These are phyloP conservation scores for Anas bahamensis DNA, from an alignment of 2,797 vertebrate species.

Conservation along the genomic window DNA sequence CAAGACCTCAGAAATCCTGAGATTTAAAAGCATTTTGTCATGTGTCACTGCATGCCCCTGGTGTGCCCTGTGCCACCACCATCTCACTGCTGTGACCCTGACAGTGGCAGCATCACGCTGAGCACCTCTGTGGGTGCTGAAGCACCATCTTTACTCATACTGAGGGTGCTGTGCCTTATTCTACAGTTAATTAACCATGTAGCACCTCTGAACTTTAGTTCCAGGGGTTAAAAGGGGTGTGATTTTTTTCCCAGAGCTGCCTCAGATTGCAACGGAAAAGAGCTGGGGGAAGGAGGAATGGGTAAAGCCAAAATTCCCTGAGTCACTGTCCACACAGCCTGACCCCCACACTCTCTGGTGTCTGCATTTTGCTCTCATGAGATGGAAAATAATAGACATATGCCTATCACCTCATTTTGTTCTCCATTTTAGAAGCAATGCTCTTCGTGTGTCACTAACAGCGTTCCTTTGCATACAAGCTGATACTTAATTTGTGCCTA, in stretches of 20 bases:
- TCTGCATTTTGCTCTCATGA: not conserved
- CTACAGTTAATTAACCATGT: not conserved
- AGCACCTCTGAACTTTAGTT: not conserved
- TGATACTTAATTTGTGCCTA: not conserved
- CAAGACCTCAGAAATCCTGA: too few relatives aligned
- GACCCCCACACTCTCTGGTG: fast-evolving
- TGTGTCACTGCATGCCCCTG: too few relatives aligned
- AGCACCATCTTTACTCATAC: too few relatives aligned
- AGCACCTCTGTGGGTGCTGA: too few relatives aligned
- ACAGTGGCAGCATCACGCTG: too few relatives aligned
- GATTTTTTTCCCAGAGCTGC: not conserved
- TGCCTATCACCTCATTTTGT: not conserved
- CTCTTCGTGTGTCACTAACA: not conserved
- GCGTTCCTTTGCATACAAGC: not conserved
- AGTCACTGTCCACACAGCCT: fast-evolving
- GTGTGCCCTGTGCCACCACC: too few relatives aligned
- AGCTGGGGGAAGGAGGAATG: not conserved
- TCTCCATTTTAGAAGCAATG: not conserved
- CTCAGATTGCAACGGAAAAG: not conserved
- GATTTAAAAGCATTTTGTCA: too few relatives aligned
- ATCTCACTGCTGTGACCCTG: too few relatives aligned
- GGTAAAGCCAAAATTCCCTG: not conserved
- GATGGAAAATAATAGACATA: not conserved
- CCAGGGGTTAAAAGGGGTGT: not conserved
- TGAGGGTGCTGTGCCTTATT: too few relatives aligned